phyloP scores from a whole-genome alignment of 2,113 vertebrate genomes.

The Mustela lutreola region DNA sequence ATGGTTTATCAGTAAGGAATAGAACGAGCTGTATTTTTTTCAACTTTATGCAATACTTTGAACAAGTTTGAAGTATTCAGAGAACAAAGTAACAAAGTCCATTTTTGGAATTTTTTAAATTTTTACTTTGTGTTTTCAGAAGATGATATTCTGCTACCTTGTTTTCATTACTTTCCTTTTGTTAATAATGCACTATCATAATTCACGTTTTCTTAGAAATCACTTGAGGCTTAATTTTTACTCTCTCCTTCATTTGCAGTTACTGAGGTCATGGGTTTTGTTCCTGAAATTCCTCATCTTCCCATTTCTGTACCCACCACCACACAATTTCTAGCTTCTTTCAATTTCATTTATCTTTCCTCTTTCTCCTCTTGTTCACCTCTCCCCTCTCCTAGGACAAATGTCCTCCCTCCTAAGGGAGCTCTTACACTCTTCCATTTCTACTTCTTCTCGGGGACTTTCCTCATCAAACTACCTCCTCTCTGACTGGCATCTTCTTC shows the following conservation, averaged over 20 bases:
- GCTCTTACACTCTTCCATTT: background rate
- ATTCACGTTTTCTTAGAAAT: background rate
- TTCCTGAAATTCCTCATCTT: background rate
- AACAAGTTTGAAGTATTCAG: background rate
- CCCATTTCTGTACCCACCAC: background rate
- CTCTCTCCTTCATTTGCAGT: background rate
- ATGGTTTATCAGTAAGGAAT: background rate
- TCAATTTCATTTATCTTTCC: background rate
- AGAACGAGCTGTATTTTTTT: background rate
- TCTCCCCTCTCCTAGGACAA: background rate
- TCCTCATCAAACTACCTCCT: background rate
- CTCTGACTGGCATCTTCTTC: background rate
- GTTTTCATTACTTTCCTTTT: background rate
- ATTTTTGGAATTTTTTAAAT: background rate
- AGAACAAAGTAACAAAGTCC: background rate
- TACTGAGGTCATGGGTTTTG: background rate
- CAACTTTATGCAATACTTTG: background rate
- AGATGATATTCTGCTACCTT: background rate
- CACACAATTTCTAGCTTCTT: background rate
- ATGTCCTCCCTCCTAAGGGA: background rate
- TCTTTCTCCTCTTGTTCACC: background rate
- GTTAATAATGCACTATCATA: background rate
- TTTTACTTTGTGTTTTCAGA: background rate
- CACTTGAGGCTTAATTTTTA: background rate
- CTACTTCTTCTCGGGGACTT: background rate